Evolutionary conservation across 2,888 invertebrate species (phyloP).

Genomic region (Notocelia uddmanniana): DNA sequence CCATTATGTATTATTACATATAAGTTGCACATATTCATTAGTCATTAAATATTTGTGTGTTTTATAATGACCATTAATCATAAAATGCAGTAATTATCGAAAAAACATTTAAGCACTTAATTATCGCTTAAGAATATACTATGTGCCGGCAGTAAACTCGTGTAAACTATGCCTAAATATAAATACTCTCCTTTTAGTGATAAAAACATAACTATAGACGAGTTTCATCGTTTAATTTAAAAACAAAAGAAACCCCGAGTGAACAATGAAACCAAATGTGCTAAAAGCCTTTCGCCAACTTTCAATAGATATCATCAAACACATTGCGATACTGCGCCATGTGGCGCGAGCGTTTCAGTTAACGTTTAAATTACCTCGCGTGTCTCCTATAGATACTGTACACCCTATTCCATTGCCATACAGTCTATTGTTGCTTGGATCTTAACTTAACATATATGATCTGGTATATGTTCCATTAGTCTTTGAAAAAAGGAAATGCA

Average conservation of each 20-base stretch:
- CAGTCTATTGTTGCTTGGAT: background rate
- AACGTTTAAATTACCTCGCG: conserved; percentile 21
- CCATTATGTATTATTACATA: no score
- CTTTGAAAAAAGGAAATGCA: conserved; percentile 30
- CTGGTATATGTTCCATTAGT: conserved; percentile 19
- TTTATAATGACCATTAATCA: background rate
- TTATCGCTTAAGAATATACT: no score
- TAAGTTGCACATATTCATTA: background rate
- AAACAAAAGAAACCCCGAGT: conserved; percentile 21
- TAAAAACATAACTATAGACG: background rate
- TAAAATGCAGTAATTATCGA: no score
- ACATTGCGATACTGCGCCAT: conserved; percentile 32
- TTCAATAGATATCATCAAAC: conserved; percentile 40
- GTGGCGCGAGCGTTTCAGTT: conserved; percentile 27
- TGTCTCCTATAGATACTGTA: background rate
- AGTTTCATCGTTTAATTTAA: background rate
- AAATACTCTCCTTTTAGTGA: no score
- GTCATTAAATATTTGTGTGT: background rate
- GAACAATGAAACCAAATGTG: conserved; percentile 30
- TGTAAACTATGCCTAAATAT: no score
- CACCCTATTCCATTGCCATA: background rate
- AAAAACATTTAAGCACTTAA: no score
- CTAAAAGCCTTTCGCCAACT: conserved; percentile 43
- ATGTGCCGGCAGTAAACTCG: no score
- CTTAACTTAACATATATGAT: background rate